Percentiles rank a stretch among this genome's conserved stretches.
phyloP scores from a whole-genome alignment of 2,113 vertebrate genomes.

The Lota lota region DNA sequence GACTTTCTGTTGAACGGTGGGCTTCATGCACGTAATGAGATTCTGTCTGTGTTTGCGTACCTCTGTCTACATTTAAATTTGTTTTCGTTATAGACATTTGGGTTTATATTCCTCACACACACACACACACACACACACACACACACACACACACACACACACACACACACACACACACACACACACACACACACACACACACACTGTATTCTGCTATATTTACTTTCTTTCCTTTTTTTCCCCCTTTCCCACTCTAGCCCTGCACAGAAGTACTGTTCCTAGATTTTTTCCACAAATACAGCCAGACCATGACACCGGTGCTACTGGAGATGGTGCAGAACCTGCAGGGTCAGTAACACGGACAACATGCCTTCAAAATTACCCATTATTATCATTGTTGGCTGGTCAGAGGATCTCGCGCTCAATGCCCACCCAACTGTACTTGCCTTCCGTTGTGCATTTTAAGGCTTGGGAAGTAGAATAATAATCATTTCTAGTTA shows the following conservation, averaged over 20 bases:
- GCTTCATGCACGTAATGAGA: neutral
- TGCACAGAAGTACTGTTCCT: conserved; percentile 97
- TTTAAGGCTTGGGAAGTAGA: too few relatives aligned
- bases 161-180: neutral
- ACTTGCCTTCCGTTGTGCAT: too few relatives aligned
- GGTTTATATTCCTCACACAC: neutral
- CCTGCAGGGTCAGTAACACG: conserved; percentile 81
- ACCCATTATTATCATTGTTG: too few relatives aligned
- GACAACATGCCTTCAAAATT: too few relatives aligned
- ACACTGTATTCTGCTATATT: neutral
- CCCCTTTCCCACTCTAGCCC: conserved; percentile 73
- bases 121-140: neutral
- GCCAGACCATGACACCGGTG: conserved; percentile 90
- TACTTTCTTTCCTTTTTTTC: conserved; percentile 3
- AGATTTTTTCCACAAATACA: conserved; percentile 97
- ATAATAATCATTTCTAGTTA: too few relatives aligned
- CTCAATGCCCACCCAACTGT: too few relatives aligned
- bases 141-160: neutral
- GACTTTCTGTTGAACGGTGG: neutral
- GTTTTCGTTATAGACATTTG: neutral
- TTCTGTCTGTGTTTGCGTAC: neutral
- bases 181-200: neutral
- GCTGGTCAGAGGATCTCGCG: too few relatives aligned
- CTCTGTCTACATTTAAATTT: neutral
- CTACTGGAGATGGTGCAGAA: conserved; percentile 93